Conservation (phyloP, 2,113 vertebrate species). For the Chamaetylas fuelleborni region DNA sequence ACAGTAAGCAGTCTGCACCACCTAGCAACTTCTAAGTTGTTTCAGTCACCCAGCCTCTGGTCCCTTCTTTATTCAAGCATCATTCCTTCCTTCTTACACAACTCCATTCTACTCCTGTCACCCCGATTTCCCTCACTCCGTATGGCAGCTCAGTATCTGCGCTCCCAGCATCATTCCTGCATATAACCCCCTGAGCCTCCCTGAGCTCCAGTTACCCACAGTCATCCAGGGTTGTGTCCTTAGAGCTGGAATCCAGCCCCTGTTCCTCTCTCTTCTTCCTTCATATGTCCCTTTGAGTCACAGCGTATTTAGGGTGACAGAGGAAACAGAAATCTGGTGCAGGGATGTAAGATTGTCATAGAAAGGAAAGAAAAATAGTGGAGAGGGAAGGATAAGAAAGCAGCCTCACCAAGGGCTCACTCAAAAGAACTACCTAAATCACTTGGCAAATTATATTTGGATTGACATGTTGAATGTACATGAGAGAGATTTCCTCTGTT, state of each 20-base stretch:
- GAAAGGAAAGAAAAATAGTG: not conserved
- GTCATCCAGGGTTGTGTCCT: not conserved
- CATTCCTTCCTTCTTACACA: not conserved
- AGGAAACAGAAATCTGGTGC: not conserved
- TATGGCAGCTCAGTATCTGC: not conserved
- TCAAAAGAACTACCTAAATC: not conserved
- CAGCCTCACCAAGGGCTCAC: not conserved
- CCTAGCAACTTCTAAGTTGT: not conserved
- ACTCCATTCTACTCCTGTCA: not conserved
- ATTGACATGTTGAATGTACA: not conserved
- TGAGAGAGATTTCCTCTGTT: not conserved
- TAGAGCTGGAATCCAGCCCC: not conserved
- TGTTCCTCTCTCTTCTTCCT: not conserved
- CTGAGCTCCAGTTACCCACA: not conserved
- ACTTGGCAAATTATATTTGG: not conserved
- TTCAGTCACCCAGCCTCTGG: not conserved
- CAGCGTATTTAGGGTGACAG: fast-evolving
- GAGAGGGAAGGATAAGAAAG: not conserved
- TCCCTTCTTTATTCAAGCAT: not conserved
- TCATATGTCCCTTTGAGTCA: not conserved
- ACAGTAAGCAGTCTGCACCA: not conserved
- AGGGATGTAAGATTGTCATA: not conserved
- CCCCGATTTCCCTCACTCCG: not conserved
- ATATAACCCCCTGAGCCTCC: not conserved
- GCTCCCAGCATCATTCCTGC: not conserved